Evolutionary conservation across 1,140 invertebrate genomes (phyloP).

Genomic region (Olivierus martensii): DNA sequence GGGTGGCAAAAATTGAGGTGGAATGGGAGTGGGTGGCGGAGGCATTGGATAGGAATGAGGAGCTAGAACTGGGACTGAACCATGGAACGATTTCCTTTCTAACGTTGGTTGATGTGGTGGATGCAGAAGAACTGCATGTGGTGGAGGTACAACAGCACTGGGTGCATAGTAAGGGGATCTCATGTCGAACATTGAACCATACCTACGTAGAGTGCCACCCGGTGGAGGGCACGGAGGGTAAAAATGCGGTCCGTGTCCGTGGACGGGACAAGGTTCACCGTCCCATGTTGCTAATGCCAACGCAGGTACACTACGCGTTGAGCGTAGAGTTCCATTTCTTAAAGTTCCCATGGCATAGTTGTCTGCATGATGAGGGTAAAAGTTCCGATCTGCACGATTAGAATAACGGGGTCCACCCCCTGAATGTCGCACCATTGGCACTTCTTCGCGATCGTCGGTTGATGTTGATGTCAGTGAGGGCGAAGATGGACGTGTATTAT

Average conservation of each 20-base stretch:
- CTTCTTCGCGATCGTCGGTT: conserved; percentile 20
- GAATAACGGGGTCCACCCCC: not conserved
- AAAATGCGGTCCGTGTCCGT: conserved; percentile 12
- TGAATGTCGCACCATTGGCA: conserved; percentile 16
- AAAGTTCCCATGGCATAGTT: not conserved
- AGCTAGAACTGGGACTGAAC: conserved; percentile 12
- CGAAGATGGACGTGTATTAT: not conserved
- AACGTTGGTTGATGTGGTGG: conserved; percentile 1
- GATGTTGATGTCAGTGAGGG: conserved; percentile 5
- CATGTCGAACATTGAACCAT: conserved; percentile 14
- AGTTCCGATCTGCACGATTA: not conserved
- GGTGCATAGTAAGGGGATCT: conserved; percentile 4
- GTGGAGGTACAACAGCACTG: not conserved
- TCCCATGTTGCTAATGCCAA: conserved; percentile 17
- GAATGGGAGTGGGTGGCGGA: not conserved
- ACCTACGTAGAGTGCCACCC: conserved; percentile 3
- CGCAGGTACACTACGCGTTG: conserved; percentile 20
- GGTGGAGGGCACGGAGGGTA: conserved; percentile 1
- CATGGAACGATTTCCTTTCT: conserved; percentile 16
- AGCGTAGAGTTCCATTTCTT: conserved; percentile 12
- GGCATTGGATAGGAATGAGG: not conserved
- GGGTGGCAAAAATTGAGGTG: conserved; percentile 9
- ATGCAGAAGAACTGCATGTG: not conserved
- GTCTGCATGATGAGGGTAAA: not conserved
- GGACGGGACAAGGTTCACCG: conserved; percentile 20